Evolutionary conservation across 2,113 vertebrate species (phyloP), one percentile per base, ranked within the genome.

Genomic region (Limnothrissa miodon): DNA sequence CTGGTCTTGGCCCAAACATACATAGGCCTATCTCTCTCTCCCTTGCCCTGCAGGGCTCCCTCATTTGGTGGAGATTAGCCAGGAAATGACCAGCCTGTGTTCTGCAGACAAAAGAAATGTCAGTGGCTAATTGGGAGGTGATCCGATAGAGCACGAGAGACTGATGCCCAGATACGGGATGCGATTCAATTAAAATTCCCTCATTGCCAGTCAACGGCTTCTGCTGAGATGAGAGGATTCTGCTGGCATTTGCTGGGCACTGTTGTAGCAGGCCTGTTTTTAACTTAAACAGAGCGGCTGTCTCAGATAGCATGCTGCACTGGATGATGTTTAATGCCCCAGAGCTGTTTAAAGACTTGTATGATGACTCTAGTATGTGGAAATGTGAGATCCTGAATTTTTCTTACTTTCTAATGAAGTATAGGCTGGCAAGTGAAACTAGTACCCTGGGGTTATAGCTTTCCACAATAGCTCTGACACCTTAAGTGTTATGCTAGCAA

Each of bases 41-140:
- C 48, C n/a, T n/a, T 53, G 81, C 53, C 25, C 82, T 59, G 45
- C 39, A 85, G 80, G 87, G 86, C 66, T 45, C 44, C 56, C 66
- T 80, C 59, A 80, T 81, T 83, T 78, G 79, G 39, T 15, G 21
- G 81, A 83, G 70, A 87, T 84, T 86, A 81, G 39, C 82, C 56
- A 29, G 36, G 48, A 53, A 87, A 66, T 29, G 33, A 87, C 39
- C 59, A 59, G 82, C 17, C 62, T 82, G 80, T 82, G 82, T 82
- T 10, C 36, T 23, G 23, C 45, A 62, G n/a, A 85, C 81, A 85
- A 85, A 82, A 86, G 80, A 85, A 86, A 87, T 66, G 81, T 82
- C 81, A 86, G 46, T 78, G 6, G 51, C 45, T 89, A 82, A 88
- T 82, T 83, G 56, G 44, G 80, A 80, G 11, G 11, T 48, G 79